Evolutionary conservation across 2,888 invertebrate species (phyloP).

Genomic region (Troides oblongomaculatus): DNA sequence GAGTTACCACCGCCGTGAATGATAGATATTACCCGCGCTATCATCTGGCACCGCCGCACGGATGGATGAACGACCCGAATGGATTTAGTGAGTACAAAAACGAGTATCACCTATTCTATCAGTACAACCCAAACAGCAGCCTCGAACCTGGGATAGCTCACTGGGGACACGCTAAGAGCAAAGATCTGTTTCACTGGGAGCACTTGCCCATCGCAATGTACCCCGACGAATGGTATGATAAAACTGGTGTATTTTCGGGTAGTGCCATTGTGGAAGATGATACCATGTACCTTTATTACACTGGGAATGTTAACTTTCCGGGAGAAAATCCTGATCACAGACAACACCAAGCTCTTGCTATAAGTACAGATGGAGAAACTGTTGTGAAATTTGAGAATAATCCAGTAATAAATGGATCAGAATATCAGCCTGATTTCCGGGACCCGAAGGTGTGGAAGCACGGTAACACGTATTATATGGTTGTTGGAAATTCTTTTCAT

Average conservation of each 20-base stretch:
- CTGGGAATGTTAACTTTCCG: slow-evolving; percentile 57
- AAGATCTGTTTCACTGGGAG: slow-evolving; percentile 70
- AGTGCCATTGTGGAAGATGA: slow-evolving; percentile 63
- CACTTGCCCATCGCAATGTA: slow-evolving; percentile 68
- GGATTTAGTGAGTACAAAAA: slow-evolving; percentile 64
- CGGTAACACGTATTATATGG: slow-evolving; percentile 59
- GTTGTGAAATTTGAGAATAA: slow-evolving; percentile 56
- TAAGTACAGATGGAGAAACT: slow-evolving; percentile 56
- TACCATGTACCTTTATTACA: slow-evolving; percentile 61
- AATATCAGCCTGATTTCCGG: slow-evolving; percentile 63
- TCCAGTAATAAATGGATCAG: slow-evolving; percentile 53
- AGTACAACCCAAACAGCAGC: slow-evolving; percentile 66
- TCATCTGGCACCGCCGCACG: slow-evolving; percentile 57
- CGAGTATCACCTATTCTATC: slow-evolving; percentile 74
- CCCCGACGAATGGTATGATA: slow-evolving; percentile 64
- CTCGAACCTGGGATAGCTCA: slow-evolving; percentile 57
- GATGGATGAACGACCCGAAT: slow-evolving; percentile 81
- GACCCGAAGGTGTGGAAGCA: slow-evolving; percentile 76
- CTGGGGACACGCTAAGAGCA: slow-evolving; percentile 76
- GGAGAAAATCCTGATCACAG: slow-evolving; percentile 48
- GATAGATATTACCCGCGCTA: slow-evolving; percentile 54
- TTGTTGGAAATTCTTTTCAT: slow-evolving; percentile 63
- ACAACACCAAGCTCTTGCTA: slow-evolving; percentile 59
- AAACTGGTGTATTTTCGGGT: slow-evolving; percentile 69
- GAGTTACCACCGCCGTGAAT: slow-evolving; percentile 36